A percentile compares a stretch with the other conserved stretches of the same genome.
phyloP scores from a whole-genome alignment of 2,797 vertebrate species.

The Sylvilagus floridanus region DNA sequence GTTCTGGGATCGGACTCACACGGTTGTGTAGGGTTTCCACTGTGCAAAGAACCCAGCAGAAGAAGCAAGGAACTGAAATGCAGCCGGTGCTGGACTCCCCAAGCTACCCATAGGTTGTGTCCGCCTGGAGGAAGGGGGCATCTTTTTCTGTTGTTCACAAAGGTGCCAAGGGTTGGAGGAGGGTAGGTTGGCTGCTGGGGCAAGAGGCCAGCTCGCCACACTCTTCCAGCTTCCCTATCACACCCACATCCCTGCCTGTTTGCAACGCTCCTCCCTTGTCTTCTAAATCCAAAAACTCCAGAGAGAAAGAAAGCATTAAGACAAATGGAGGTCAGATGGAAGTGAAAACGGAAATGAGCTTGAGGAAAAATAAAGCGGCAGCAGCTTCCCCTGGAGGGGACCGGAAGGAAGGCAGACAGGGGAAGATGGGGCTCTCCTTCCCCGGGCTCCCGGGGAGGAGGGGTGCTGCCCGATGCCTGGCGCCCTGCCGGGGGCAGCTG shows the following conservation, averaged over 20 bases:
- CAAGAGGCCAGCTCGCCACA: background rate
- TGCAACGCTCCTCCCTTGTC: too few species aligned
- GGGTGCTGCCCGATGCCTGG: background rate
- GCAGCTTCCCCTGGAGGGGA: background rate
- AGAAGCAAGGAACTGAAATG: background rate
- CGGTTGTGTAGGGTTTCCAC: background rate
- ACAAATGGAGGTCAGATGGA: constrained; percentile 29
- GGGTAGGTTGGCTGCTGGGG: too few species aligned
- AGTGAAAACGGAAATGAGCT: background rate
- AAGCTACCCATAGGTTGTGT: too few species aligned
- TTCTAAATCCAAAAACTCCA: background rate
- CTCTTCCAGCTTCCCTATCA: background rate
- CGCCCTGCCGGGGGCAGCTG: background rate
- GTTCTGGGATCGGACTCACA: background rate
- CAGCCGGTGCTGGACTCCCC: background rate
- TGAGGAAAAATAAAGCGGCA: background rate
- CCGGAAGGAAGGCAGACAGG: background rate
- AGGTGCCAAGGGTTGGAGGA: background rate
- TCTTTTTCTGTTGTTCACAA: background rate
- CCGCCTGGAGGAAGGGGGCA: background rate
- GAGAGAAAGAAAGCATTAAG: constrained; percentile 43
- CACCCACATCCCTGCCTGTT: background rate
- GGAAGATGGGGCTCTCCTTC: background rate
- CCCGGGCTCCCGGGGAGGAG: background rate
- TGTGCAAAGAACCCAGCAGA: background rate